These are phyloP conservation scores for Gobio occitaniae DNA, from an alignment of 2,797 vertebrate genomes.

Conservation along the genomic window DNA sequence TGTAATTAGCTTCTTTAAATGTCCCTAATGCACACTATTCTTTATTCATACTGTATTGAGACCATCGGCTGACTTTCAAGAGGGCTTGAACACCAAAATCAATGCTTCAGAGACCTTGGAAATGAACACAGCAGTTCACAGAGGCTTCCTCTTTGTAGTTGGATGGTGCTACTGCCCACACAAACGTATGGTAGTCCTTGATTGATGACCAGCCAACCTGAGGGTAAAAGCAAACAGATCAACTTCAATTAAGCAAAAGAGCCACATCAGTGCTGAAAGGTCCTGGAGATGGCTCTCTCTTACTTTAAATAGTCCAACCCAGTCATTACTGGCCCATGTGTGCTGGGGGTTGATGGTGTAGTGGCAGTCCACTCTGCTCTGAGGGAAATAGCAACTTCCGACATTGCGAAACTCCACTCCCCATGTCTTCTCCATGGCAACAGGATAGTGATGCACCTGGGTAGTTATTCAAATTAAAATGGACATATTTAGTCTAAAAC, in stretches of 20 bases:
- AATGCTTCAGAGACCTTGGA: conserved; percentile 81
- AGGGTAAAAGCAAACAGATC: conserved; percentile 29
- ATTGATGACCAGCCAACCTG: conserved; percentile 86
- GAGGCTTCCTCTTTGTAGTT: conserved; percentile 78
- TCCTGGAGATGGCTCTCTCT: background rate
- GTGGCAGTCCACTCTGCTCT: conserved; percentile 91
- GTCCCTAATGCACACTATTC: conserved; percentile 1
- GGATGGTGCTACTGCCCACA: conserved; percentile 85
- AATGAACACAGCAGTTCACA: conserved; percentile 88
- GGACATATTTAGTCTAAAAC: background rate
- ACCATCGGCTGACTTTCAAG: conserved; percentile 31
- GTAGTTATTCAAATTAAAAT: background rate
- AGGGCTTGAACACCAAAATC: conserved; percentile 20
- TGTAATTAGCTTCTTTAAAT: conserved; percentile 26
- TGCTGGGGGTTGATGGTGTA: conserved; percentile 84
- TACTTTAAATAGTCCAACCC: conserved; percentile 94
- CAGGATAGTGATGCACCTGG: conserved; percentile 63
- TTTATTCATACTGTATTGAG: conserved; percentile 25
- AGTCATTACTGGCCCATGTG: conserved; percentile 85
- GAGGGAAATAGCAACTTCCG: conserved; percentile 86
- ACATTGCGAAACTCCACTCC: conserved; percentile 88
- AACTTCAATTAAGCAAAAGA: background rate
- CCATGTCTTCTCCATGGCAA: conserved; percentile 82
- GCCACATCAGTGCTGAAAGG: background rate
- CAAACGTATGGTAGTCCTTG: conserved; percentile 90